Conservation (phyloP, 2,113 vertebrate genomes). For the Lepus timidus region DNA sequence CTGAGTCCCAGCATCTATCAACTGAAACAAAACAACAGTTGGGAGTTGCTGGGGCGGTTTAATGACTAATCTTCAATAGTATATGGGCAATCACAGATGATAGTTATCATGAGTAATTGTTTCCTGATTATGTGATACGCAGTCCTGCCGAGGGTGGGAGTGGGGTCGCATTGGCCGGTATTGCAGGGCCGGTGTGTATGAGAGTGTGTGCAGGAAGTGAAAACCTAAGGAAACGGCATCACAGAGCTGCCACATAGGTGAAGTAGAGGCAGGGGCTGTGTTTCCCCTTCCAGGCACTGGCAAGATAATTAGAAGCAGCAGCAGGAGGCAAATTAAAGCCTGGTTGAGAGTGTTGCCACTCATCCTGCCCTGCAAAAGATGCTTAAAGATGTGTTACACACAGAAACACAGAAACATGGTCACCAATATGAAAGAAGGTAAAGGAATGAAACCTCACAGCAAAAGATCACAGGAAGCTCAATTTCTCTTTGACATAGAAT, state of each 20-base stretch:
- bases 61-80: slow-evolving; percentile 54
- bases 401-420: too few relatives aligned
- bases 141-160: background rate
- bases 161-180: background rate
- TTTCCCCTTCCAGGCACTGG: slow-evolving; percentile 59
- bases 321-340: slow-evolving; percentile 79
- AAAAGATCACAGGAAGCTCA: too few relatives aligned
- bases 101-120: slow-evolving; percentile 61
- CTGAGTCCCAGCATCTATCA: slow-evolving; percentile 38
- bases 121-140: slow-evolving; percentile 40
- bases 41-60: slow-evolving; percentile 29
- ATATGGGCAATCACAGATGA: slow-evolving; percentile 2
- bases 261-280: slow-evolving; percentile 31
- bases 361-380: too few relatives aligned
- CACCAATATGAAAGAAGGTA: too few relatives aligned
- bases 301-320: slow-evolving; percentile 75
- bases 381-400: too few relatives aligned
- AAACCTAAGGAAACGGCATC: background rate
- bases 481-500: too few relatives aligned
- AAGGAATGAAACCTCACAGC: too few relatives aligned
- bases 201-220: background rate
- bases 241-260: background rate
- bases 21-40: slow-evolving; percentile 23
- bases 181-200: slow-evolving; percentile 25
- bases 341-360: slow-evolving; percentile 31